phyloP scores from a whole-genome alignment of 2,797 vertebrate species.

The Cephalopachus bancanus region DNA sequence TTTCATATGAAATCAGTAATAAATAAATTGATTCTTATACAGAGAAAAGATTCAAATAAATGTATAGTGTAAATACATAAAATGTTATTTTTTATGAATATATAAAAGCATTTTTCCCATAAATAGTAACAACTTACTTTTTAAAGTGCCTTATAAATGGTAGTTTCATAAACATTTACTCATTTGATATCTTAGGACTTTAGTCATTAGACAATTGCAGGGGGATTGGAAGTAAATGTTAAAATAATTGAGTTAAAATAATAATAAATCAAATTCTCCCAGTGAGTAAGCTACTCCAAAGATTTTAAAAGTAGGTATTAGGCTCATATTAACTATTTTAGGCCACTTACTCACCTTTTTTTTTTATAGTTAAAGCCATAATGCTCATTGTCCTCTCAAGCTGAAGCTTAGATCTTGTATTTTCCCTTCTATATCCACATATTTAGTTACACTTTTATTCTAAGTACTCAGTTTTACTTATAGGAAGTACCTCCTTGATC shows the following conservation, averaged over 20 bases:
- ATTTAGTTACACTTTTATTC: background rate
- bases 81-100: too few species aligned
- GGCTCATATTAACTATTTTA: background rate
- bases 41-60: conserved; percentile 29
- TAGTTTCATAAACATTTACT: conserved; percentile 41
- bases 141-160: background rate
- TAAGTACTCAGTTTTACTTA: background rate
- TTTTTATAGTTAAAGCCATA: conserved; percentile 14
- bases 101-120: background rate
- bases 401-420: background rate
- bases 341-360: background rate
- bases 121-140: conserved; percentile 28
- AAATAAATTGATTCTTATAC: conserved; percentile 45
- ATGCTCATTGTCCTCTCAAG: background rate
- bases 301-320: background rate
- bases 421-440: background rate
- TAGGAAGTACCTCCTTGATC: background rate
- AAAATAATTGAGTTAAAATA: background rate
- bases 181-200: conserved; percentile 17
- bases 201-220: conserved; percentile 16
- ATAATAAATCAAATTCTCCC: background rate
- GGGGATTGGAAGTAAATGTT: conserved; percentile 22
- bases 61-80: background rate
- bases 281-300: background rate
- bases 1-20: background rate